These are phyloP conservation scores for Parotocinclus haroldoi DNA, from an alignment of 2,797 vertebrate genomes.

Conservation along the genomic window DNA sequence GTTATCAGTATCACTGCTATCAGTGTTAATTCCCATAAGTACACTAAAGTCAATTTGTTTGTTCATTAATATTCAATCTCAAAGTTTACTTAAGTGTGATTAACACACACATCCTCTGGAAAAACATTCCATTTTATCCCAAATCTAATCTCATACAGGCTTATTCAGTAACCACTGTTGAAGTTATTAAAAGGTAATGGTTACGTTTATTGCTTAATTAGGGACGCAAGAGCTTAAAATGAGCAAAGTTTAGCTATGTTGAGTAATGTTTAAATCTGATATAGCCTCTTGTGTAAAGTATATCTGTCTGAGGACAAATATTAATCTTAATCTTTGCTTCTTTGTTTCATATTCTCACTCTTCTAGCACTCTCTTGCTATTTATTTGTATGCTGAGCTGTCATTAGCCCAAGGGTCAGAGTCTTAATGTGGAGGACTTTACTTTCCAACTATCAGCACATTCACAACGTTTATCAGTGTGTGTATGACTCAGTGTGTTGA, in stretches of 20 bases:
- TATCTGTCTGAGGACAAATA: background rate
- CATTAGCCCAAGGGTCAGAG: conserved; percentile 59
- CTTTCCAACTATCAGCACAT: conserved; percentile 57
- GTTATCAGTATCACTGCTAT: conserved; percentile 51
- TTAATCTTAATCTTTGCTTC: conserved; percentile 10
- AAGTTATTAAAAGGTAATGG: background rate
- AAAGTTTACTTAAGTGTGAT: conserved; percentile 9
- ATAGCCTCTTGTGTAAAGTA: background rate
- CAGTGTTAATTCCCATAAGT: conserved; percentile 37
- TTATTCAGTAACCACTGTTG: background rate
- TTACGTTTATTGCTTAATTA: conserved; percentile 6
- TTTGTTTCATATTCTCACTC: background rate
- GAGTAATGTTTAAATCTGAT: background rate
- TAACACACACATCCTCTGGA: conserved; percentile 5
- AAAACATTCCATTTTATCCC: conserved; percentile 2
- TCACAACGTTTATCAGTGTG: conserved; percentile 18
- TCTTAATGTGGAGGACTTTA: conserved; percentile 65
- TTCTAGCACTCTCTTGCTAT: background rate
- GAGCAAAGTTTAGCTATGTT: background rate
- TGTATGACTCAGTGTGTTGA: conserved; percentile 13
- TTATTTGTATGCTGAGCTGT: conserved; percentile 50
- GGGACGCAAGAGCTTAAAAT: background rate
- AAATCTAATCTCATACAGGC: background rate
- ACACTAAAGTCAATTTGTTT: conserved; percentile 24
- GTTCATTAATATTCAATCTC: conserved; percentile 21